A percentile compares a stretch with the other conserved stretches of the same genome.
phyloP scores from a whole-genome alignment of 1,140 invertebrate genomes.

The Caerostris extrusa region DNA sequence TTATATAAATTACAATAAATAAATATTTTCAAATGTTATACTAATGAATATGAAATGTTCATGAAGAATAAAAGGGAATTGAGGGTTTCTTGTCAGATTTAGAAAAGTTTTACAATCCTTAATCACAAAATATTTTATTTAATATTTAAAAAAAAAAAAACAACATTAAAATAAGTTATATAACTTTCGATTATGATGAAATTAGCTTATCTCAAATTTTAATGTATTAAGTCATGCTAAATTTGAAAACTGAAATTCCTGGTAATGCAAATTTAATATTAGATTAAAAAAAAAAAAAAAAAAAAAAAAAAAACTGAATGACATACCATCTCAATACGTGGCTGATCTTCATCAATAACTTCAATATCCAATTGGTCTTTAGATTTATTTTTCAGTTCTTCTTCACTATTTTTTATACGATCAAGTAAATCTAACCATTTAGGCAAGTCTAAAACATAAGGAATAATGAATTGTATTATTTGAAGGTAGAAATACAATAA shows the following conservation, averaged over 20 bases:
- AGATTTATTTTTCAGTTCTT: background rate
- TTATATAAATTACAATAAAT: too few species aligned
- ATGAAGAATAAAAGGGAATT: too few species aligned
- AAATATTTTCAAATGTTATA: too few species aligned
- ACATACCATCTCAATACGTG: slow-evolving; percentile 24
- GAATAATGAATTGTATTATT: background rate
- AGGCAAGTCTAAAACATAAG: background rate
- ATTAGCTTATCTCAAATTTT: background rate
- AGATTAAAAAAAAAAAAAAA: background rate
- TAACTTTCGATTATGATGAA: background rate
- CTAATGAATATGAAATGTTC: too few species aligned
- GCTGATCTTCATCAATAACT: background rate
- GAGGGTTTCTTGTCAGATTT: too few species aligned
- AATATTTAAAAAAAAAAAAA: background rate
- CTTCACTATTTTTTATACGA: background rate
- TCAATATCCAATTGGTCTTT: slow-evolving; percentile 21
- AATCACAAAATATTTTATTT: background rate
- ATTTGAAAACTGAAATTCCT: background rate
- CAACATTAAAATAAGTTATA: background rate
- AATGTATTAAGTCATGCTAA: background rate
- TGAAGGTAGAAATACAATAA: too few species aligned
- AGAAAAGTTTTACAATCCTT: background rate
- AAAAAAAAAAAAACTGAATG: background rate
- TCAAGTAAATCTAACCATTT: background rate
- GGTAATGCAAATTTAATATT: background rate